A percentile compares a stretch with the other conserved stretches of the same genome.
Conservation (phyloP, 2,797 vertebrate species). For the Eidolon dupreanum region DNA sequence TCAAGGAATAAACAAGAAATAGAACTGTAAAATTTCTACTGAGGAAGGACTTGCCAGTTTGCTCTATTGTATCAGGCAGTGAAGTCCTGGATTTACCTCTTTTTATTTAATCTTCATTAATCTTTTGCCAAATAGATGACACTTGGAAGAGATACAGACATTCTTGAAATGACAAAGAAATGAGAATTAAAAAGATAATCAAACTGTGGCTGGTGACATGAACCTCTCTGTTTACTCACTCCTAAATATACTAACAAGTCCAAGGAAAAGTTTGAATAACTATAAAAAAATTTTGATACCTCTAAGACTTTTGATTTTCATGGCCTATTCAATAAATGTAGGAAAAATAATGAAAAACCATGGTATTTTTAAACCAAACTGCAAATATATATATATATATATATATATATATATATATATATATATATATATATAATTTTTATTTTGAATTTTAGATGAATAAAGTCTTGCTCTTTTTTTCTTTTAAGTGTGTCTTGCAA, state of each 20-base stretch:
- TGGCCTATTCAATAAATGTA: neutral
- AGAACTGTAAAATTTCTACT: neutral
- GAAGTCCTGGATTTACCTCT: neutral
- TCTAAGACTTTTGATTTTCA: neutral
- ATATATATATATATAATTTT: too few relatives aligned
- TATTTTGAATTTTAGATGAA: slow-evolving; percentile 23
- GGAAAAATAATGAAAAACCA: neutral
- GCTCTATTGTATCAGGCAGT: neutral
- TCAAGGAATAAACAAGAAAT: neutral
- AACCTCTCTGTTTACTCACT: neutral
- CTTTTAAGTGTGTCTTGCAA: neutral
- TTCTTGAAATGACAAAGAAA: neutral
- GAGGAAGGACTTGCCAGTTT: neutral
- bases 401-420: too few relatives aligned
- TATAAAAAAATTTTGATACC: neutral
- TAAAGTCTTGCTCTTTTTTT: neutral
- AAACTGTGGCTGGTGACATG: neutral
- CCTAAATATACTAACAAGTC: neutral
- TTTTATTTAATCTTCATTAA: neutral
- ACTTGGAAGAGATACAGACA: neutral
- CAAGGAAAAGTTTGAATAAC: neutral
- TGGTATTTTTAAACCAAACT: neutral
- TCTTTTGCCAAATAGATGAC: neutral
- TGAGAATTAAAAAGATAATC: neutral
- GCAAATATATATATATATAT: neutral